Conservation (phyloP, 2,113 vertebrate genomes). For the Lanius ludovicianus region DNA sequence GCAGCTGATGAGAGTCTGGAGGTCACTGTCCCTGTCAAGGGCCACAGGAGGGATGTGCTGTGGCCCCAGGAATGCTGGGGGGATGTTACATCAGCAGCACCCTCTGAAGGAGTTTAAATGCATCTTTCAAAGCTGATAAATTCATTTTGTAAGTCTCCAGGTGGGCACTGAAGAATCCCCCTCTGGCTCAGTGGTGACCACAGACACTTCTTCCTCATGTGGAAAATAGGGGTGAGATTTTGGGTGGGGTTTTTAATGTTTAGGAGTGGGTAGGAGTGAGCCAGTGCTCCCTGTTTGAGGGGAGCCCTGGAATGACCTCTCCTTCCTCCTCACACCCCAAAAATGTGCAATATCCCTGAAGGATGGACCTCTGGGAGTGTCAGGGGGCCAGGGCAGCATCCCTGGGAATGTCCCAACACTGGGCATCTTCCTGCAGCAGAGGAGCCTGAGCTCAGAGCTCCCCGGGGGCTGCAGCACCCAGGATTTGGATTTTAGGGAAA, state of each 20-base stretch:
- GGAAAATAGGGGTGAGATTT: background rate
- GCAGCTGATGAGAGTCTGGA: background rate
- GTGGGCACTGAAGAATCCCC: background rate
- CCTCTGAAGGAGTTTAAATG: background rate
- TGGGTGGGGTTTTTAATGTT: background rate
- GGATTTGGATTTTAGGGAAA: background rate
- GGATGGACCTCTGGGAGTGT: background rate
- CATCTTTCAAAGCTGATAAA: background rate
- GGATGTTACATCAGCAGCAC: background rate
- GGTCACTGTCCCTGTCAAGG: background rate
- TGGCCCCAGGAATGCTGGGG: fast-evolving
- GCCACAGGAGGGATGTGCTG: fast-evolving
- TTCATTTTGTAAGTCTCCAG: background rate
- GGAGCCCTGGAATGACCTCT: background rate
- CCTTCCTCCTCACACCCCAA: background rate
- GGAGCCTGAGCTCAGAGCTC: background rate
- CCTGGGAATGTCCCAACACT: background rate
- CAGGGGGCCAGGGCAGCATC: background rate
- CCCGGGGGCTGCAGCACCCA: background rate
- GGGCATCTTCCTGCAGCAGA: background rate
- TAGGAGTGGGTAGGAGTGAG: background rate
- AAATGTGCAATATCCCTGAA: background rate
- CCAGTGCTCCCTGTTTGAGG: background rate
- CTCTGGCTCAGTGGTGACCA: background rate
- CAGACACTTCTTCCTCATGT: background rate